Percentiles rank a stretch among this genome's conserved stretches.
Evolutionary conservation across 2,797 vertebrate genomes (phyloP).

Genomic region (Bucorvus abyssinicus): DNA sequence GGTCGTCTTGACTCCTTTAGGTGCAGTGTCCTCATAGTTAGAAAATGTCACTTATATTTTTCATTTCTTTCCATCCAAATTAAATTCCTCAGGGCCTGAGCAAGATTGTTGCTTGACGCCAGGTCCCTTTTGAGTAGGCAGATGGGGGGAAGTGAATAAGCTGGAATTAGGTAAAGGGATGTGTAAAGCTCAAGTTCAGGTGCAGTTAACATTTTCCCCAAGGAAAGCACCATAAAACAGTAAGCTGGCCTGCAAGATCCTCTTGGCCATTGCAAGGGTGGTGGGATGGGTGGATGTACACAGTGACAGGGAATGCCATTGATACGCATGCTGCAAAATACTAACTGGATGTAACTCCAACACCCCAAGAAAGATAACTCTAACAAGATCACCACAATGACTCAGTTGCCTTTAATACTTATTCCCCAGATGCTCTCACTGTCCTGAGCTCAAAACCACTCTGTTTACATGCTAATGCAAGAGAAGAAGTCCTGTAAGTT

Average conservation of each 20-base stretch:
- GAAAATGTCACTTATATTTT: background rate
- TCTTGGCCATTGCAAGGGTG: background rate
- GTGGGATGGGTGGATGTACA: background rate
- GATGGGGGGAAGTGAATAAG: background rate
- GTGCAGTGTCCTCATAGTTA: background rate
- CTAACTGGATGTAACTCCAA: background rate
- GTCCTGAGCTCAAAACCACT: background rate
- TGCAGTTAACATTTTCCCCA: background rate
- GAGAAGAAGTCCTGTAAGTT: background rate
- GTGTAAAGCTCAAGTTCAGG: background rate
- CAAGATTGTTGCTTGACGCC: background rate
- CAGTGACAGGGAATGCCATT: background rate
- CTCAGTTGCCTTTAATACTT: background rate
- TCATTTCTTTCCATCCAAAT: background rate
- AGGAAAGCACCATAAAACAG: background rate
- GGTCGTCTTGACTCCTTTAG: background rate
- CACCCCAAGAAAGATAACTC: background rate
- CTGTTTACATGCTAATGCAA: background rate
- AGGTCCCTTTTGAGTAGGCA: background rate
- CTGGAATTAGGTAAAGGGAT: background rate
- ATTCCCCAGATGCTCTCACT: background rate
- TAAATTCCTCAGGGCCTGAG: background rate
- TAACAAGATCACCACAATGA: background rate
- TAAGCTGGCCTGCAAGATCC: background rate
- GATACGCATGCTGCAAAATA: background rate